Conservation (phyloP, 2,113 vertebrate species). For the Pseudonaja textilis region DNA sequence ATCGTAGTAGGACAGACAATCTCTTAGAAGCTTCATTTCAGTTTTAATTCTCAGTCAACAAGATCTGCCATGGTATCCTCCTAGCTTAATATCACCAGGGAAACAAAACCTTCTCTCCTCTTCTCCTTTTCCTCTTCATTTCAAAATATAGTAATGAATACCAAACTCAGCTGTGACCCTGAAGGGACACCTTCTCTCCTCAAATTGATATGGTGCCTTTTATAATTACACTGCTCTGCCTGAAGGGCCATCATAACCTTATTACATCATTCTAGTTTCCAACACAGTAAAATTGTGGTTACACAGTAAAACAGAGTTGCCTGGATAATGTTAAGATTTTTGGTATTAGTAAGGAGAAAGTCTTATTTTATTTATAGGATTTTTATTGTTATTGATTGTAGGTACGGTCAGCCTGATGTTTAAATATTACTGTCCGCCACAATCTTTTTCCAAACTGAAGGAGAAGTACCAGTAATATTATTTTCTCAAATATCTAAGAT, state of each 20-base stretch:
- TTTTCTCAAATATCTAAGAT: background rate
- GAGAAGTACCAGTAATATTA: background rate
- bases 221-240: background rate
- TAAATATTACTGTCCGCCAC: background rate
- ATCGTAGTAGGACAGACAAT: background rate
- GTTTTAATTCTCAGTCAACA: constrained; percentile 37
- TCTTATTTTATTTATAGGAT: background rate
- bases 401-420: background rate
- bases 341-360: constrained; percentile 52
- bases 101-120: constrained; percentile 57
- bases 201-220: constrained; percentile 9
- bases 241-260: constrained; percentile 19
- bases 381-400: background rate
- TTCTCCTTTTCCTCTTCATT: constrained; percentile 32
- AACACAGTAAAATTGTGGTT: background rate
- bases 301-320: background rate
- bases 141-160: constrained; percentile 13
- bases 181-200: background rate
- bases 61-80: constrained; percentile 39
- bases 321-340: constrained; percentile 36
- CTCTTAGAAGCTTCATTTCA: constrained; percentile 8
- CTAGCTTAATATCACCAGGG: background rate
- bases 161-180: background rate
- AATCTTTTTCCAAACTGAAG: background rate
- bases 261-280: constrained; percentile 39